Evolutionary conservation across 2,888 invertebrate species (phyloP).

Genomic region (Drosophila pullipes): DNA sequence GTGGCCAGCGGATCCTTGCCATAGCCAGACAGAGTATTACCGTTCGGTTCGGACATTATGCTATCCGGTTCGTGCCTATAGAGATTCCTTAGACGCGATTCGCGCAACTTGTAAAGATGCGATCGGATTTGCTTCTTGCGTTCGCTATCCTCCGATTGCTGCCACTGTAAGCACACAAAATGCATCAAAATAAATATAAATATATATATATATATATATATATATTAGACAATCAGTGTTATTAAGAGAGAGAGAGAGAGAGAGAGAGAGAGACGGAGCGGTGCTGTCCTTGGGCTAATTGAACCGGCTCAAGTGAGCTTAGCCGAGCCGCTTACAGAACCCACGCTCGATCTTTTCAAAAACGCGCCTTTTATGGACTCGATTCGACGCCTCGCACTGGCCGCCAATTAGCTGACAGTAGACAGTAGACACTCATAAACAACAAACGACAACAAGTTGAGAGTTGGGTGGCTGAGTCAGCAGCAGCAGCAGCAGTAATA

Average conservation of each 20-base stretch:
- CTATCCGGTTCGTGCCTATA: slow-evolving; percentile 86
- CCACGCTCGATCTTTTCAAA: slow-evolving; percentile 43
- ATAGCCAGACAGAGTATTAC: slow-evolving; percentile 84
- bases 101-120: slow-evolving; percentile 93
- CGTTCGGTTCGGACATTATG: slow-evolving; percentile 83
- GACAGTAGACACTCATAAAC: slow-evolving; percentile 38
- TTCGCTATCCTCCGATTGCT: slow-evolving; percentile 94
- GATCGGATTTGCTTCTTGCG: slow-evolving; percentile 94
- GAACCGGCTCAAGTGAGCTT: slow-evolving; percentile 50
- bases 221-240: background rate
- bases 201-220: background rate
- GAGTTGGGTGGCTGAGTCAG: slow-evolving; percentile 30
- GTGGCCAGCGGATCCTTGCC: slow-evolving; percentile 85
- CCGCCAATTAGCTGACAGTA: slow-evolving; percentile 58
- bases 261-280: background rate
- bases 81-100: slow-evolving; percentile 91
- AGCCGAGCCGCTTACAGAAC: slow-evolving; percentile 22
- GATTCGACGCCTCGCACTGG: slow-evolving; percentile 53
- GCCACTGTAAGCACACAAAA: slow-evolving; percentile 86
- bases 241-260: background rate
- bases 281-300: slow-evolving; percentile 60
- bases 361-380: slow-evolving; percentile 63
- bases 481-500: background rate
- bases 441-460: slow-evolving; percentile 23
- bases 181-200: background rate